Conservation (phyloP, 2,113 vertebrate species). For the Chauna torquata region DNA sequence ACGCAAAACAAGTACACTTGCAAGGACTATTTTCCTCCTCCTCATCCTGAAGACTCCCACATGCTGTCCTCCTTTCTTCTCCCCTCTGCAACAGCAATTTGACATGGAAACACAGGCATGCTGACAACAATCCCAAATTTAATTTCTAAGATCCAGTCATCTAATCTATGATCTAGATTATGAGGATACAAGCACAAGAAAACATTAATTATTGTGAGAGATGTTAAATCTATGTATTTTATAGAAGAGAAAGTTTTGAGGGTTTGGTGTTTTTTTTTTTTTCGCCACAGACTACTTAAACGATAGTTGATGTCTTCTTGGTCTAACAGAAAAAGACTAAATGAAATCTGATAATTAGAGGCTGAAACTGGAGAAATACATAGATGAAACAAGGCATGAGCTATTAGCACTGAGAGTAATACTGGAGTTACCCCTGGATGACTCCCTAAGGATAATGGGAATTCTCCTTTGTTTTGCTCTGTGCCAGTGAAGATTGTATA, state of each 20-base stretch:
- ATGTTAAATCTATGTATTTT: not conserved
- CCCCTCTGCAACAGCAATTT: not conserved
- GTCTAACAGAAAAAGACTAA: not conserved
- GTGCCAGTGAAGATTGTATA: not conserved
- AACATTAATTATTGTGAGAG: not conserved
- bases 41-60: not conserved
- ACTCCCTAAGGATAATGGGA: not conserved
- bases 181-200: not conserved
- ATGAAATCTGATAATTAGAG: not conserved
- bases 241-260: not conserved
- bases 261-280: not conserved
- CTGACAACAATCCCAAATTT: not conserved
- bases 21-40: not conserved
- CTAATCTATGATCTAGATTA: not conserved
- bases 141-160: not conserved
- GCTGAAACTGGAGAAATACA: slow-evolving; percentile 5
- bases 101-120: not conserved
- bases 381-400: not conserved
- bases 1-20: not conserved
- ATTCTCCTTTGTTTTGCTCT: slow-evolving; percentile 25
- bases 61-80: not conserved
- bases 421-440: not conserved
- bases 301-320: not conserved
- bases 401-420: not conserved
- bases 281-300: not conserved